phyloP scores from a whole-genome alignment of 2,113 vertebrate genomes.

The Athene cunicularia region DNA sequence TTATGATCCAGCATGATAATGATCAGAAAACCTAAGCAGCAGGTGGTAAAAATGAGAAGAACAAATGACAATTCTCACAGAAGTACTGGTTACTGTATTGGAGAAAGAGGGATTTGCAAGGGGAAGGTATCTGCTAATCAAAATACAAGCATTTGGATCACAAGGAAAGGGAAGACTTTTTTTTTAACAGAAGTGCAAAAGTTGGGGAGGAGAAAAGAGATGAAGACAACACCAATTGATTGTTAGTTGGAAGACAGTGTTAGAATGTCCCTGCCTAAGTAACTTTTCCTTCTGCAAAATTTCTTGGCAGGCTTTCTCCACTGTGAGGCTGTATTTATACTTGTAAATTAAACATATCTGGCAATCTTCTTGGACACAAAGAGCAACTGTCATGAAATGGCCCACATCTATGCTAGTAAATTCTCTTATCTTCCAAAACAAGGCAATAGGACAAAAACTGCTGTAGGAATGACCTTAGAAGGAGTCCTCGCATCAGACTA shows the following conservation, averaged over 20 bases:
- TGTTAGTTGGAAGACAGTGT: not conserved
- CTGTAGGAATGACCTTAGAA: not conserved
- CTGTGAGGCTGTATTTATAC: constrained; percentile 7
- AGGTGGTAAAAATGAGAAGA: not conserved
- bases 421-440: constrained; percentile 34
- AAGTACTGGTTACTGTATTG: not conserved
- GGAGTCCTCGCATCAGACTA: not conserved
- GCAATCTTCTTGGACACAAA: constrained; percentile 10
- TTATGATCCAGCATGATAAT: not conserved
- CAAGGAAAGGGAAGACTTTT: not conserved
- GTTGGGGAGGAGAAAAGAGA: not conserved
- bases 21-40: not conserved
- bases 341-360: constrained; percentile 33
- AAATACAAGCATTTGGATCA: not conserved
- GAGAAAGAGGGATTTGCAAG: not conserved
- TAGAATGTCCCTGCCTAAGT: not conserved
- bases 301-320: constrained; percentile 3
- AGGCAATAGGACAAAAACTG: not conserved
- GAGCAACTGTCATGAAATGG: not conserved
- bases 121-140: not conserved
- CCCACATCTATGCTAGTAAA: not conserved
- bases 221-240: not conserved
- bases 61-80: not conserved
- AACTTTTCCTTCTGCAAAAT: not conserved
- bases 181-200: not conserved